phyloP scores from a whole-genome alignment of 2,888 invertebrate genomes.

The Troides helena region DNA sequence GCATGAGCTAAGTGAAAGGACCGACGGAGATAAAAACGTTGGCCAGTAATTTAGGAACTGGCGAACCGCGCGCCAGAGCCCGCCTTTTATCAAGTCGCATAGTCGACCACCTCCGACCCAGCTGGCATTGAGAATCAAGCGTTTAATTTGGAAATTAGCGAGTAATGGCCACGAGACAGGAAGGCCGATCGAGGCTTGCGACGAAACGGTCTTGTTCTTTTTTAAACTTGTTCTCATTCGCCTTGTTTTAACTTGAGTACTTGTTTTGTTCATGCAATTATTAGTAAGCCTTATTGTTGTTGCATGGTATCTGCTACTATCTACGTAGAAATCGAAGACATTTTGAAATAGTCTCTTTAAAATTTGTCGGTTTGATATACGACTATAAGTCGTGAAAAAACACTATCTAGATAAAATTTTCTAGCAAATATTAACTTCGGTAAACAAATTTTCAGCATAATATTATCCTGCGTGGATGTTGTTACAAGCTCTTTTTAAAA shows the following conservation, averaged over 20 bases:
- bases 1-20: constrained; percentile 77
- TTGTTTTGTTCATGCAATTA: constrained; percentile 24
- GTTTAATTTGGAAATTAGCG: constrained; percentile 78
- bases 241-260: constrained; percentile 36
- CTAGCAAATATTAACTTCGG: too few relatives aligned
- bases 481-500: constrained; percentile 33
- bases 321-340: constrained; percentile 45
- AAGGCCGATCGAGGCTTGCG: constrained; percentile 68
- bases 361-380: constrained; percentile 57
- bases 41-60: constrained; percentile 67
- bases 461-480: constrained; percentile 17
- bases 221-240: constrained; percentile 40
- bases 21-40: constrained; percentile 68
- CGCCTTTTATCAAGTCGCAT: constrained; percentile 75
- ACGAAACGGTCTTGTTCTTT: constrained; percentile 57
- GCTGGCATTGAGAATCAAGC: constrained; percentile 77
- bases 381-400: constrained; percentile 17
- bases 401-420: background rate
- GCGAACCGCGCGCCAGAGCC: constrained; percentile 66
- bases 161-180: constrained; percentile 67
- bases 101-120: constrained; percentile 68
- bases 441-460: background rate
- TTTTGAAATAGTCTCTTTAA: constrained; percentile 60
- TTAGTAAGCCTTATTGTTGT: constrained; percentile 35
- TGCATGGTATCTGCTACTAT: constrained; percentile 40